Evolutionary conservation across 2,113 vertebrate species (phyloP).

Genomic region (Corythornis madagascariensis): DNA sequence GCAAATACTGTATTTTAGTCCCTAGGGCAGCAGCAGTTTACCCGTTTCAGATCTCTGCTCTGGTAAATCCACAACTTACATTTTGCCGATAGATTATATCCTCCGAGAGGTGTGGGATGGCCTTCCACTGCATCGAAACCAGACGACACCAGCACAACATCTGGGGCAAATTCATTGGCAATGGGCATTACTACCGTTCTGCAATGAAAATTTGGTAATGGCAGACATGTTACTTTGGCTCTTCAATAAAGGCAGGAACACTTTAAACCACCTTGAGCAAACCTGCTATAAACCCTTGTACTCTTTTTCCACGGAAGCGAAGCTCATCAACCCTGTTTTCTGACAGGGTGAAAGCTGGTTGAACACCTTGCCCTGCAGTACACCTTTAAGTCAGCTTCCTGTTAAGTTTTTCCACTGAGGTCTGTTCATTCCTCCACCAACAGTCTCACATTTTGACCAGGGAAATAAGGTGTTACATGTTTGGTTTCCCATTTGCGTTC

Average conservation of each 20-base stretch:
- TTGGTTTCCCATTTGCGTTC: neutral
- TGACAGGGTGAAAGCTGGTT: neutral
- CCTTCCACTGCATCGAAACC: conserved; percentile 95
- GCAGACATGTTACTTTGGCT: neutral
- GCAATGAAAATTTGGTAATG: neutral
- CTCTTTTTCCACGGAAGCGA: accelerated
- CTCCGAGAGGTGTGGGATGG: conserved; percentile 91
- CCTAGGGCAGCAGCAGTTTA: neutral
- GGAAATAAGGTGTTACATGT: neutral
- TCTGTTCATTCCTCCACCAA: neutral
- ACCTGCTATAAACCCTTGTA: neutral
- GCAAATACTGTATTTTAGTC: neutral
- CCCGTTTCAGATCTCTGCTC: neutral
- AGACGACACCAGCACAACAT: conserved; percentile 93
- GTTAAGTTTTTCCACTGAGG: neutral
- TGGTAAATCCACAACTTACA: conserved; percentile 79
- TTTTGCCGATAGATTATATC: conserved; percentile 92
- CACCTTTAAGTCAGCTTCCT: neutral
- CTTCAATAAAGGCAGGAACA: neutral
- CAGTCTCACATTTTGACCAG: neutral
- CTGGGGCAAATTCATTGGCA: conserved; percentile 92
- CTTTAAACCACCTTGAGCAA: neutral
- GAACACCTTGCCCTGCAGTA: neutral
- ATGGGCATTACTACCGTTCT: conserved; percentile 96
- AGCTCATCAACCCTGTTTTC: neutral